phyloP scores from a whole-genome alignment of 2,797 vertebrate species.

The Pagetopsis macropterus region DNA sequence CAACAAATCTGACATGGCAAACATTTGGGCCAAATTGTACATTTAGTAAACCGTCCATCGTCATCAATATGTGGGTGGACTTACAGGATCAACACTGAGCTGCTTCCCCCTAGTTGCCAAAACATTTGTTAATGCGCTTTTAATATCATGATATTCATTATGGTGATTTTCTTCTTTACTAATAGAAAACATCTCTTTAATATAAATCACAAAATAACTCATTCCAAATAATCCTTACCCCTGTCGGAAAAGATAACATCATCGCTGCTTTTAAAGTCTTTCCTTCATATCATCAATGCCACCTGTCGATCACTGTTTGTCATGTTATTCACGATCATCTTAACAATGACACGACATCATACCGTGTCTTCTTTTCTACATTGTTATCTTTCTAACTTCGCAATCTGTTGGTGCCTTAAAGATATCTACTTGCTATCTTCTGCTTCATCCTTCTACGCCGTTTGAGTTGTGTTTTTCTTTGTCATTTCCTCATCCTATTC shows the following conservation, averaged over 20 bases:
- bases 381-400: conserved; percentile 1
- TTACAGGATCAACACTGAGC: neutral
- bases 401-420: neutral
- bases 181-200: neutral
- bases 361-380: neutral
- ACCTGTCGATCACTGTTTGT: neutral
- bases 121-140: neutral
- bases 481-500: conserved; percentile 28
- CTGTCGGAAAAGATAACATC: neutral
- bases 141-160: neutral
- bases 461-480: conserved; percentile 26
- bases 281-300: neutral
- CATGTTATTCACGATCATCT: neutral
- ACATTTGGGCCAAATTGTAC: neutral
- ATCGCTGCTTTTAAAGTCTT: neutral
- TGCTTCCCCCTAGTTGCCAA: neutral
- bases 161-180: neutral
- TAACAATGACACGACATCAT: neutral
- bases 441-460: conserved; percentile 21
- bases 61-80: too few relatives aligned
- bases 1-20: too few relatives aligned
- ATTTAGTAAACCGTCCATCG: too few relatives aligned
- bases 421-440: conserved; percentile 19
- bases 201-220: neutral
- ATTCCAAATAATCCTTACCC: neutral